Evolutionary conservation across 1,140 invertebrate genomes (phyloP).

Genomic region (Lutraria rhynchaena): DNA sequence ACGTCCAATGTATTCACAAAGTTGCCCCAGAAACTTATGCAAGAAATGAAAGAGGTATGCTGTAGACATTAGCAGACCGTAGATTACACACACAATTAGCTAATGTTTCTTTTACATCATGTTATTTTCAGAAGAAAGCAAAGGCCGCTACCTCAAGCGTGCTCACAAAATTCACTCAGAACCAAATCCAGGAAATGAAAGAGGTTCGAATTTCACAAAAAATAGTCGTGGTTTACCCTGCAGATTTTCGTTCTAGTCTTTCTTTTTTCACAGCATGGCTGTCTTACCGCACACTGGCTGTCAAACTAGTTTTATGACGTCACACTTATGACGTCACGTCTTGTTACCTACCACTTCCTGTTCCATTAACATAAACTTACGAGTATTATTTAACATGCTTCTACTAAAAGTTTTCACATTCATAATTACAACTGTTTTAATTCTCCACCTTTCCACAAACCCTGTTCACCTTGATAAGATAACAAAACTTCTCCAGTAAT

Average conservation of each 20-base stretch:
- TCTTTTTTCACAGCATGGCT: slow-evolving; percentile 38
- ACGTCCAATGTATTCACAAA: slow-evolving; percentile 81
- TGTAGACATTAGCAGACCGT: slow-evolving; percentile 17
- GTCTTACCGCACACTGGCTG: slow-evolving; percentile 32
- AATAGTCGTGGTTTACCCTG: slow-evolving; percentile 53
- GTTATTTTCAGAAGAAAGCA: slow-evolving; percentile 77
- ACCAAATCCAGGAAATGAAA: slow-evolving; percentile 89
- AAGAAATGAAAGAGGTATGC: slow-evolving; percentile 91
- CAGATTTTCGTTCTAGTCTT: slow-evolving; percentile 45
- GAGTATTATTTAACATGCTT: slow-evolving; percentile 19
- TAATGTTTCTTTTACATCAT: slow-evolving; percentile 62
- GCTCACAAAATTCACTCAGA: slow-evolving; percentile 81
- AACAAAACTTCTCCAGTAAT: too few species aligned
- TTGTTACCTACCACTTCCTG: background rate
- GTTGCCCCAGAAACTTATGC: slow-evolving; percentile 80
- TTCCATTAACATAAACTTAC: slow-evolving; percentile 13
- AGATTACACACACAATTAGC: slow-evolving; percentile 42
- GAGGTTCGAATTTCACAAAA: slow-evolving; percentile 83
- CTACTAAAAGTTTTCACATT: slow-evolving; percentile 15
- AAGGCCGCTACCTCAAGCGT: slow-evolving; percentile 81
- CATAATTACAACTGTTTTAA: slow-evolving; percentile 25
- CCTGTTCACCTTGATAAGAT: too few species aligned
- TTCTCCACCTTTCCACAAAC: background rate
- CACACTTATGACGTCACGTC: slow-evolving; percentile 14
- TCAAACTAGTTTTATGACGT: slow-evolving; percentile 9